Conservation (phyloP, 2,113 vertebrate species). For the Menura novaehollandiae region DNA sequence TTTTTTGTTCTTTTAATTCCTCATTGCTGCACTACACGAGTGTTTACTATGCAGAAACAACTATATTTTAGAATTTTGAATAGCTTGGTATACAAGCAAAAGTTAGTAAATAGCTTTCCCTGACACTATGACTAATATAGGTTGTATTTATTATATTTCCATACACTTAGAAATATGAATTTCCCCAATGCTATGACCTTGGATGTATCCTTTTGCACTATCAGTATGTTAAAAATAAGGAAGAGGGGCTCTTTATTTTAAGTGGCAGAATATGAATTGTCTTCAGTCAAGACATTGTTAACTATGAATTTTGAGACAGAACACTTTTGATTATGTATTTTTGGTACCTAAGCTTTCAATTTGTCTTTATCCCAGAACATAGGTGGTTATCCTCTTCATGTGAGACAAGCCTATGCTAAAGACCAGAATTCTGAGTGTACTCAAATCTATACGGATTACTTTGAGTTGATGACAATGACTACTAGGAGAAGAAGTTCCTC, state of each 20-base stretch:
- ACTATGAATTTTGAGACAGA: not conserved
- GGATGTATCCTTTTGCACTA: not conserved
- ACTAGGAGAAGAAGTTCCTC: conserved; percentile 85
- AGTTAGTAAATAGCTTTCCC: not conserved
- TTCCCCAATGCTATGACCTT: not conserved
- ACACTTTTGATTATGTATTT: not conserved
- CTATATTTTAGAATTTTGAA: not conserved
- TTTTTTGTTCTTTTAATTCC: not conserved
- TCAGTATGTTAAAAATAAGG: not conserved
- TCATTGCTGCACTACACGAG: not conserved
- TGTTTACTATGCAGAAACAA: not conserved
- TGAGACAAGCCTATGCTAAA: conserved; percentile 84
- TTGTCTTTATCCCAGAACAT: conserved; percentile 70
- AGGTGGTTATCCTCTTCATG: conserved; percentile 77
- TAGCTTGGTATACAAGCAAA: not conserved
- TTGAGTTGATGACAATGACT: conserved; percentile 84
- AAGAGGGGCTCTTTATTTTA: not conserved
- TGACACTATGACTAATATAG: not conserved
- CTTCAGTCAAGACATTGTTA: not conserved
- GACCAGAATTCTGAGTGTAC: conserved; percentile 82
- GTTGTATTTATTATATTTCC: not conserved
- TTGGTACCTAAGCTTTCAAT: not conserved
- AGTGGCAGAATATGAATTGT: not conserved
- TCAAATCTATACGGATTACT: conserved; percentile 81
- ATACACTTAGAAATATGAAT: not conserved